These are phyloP conservation scores for Lophochroa leadbeateri DNA, from an alignment of 2,113 vertebrate genomes.

Conservation along the genomic window DNA sequence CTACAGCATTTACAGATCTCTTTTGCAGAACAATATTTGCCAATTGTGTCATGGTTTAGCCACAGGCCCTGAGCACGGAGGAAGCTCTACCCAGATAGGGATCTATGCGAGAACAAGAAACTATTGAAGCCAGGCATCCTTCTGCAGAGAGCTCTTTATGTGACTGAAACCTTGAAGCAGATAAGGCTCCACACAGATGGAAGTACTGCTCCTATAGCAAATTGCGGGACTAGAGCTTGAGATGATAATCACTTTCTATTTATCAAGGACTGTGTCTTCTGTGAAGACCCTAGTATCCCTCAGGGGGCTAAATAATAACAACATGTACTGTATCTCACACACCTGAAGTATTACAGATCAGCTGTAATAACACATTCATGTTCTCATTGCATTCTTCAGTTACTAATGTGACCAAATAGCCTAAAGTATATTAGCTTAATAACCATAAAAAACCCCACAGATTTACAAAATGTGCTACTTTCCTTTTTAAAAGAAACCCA, in stretches of 20 bases:
- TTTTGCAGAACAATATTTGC: not conserved
- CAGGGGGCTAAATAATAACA: conserved; percentile 26
- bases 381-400: not conserved
- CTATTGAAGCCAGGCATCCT: conserved; percentile 17
- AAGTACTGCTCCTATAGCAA: not conserved
- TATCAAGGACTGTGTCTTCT: not conserved
- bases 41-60: not conserved
- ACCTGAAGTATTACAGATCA: conserved; percentile 42
- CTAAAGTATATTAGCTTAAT: conserved; percentile 9
- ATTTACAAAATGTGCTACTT: not conserved
- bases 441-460: not conserved
- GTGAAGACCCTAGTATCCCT: not conserved
- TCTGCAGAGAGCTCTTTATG: conserved; percentile 14
- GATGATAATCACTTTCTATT: conserved; percentile 42
- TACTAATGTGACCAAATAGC: conserved; percentile 50
- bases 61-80: not conserved
- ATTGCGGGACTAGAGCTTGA: not conserved
- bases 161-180: not conserved
- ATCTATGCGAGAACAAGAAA: not conserved
- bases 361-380: not conserved
- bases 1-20: not conserved
- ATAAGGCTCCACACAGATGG: conserved; percentile 12
- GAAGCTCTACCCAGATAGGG: not conserved
- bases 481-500: not conserved
- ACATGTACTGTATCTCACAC: not conserved